Base-by-base conservation (phyloP, 1,140 invertebrate species). In the Riptortus pedestris region DNA sequence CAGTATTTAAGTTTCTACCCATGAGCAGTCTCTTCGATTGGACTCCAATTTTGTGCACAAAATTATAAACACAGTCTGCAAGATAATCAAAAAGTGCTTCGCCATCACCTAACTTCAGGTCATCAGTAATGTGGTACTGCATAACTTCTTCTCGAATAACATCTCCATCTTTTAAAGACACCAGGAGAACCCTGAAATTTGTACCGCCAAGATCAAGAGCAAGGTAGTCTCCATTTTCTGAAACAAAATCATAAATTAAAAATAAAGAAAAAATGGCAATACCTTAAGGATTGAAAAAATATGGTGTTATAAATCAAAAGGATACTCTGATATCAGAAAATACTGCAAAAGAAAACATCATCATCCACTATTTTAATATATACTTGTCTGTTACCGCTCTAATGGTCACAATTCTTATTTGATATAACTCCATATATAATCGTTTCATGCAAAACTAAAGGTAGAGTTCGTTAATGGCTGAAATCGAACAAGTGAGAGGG, bases 131-230 rank as follows among this genome's bases (percentile, higher is more conserved):
- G 68, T 78, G 74, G 64, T 78, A 79, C 66, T 75, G 76, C 63
- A 81, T 79, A 14, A 83, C 79, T 65, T 78, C 71, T 60, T 70
- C 69, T 22, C 29, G 62, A 1, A 69, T 62, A 11, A 70, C 43
- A 14, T 45, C 27, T 18, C 79, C 80, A 58, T 79, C 77, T 4
- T 76, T 71, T 43, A 90, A 70, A 47, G 79, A 75, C 57, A 88
- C 72, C 11, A 85, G 74, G 18, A 90, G 76, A 1, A 91, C 83
- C 11, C 88, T 78, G 72, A 90, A 91, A 73, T 91, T 88, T 1
- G 88, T 90, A 1, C 86, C 88, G 2, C 89, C 89, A 4, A 91
- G 76, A 73, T 91, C 89, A 14, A 91, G 74, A 1, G 88, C 86
- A 67, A 91, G 72, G 70, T 81, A 89, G 45, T 85, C 74, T 4